A percentile compares a stretch with the other conserved stretches of the same genome.
These are phyloP conservation scores for Cyprinella venusta DNA, from an alignment of 2,797 vertebrate genomes.

Conservation along the genomic window DNA sequence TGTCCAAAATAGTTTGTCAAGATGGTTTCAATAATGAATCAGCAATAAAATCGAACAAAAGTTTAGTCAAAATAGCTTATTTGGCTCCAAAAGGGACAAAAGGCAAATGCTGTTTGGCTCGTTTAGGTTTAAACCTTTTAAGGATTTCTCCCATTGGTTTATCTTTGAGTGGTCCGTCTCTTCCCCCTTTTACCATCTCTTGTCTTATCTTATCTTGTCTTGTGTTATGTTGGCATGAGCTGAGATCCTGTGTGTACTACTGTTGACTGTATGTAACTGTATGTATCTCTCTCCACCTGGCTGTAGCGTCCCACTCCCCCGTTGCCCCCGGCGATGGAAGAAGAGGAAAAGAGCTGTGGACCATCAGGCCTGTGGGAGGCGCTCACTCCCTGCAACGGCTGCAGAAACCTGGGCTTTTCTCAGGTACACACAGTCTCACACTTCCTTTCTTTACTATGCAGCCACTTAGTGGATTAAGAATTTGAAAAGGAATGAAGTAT, in stretches of 20 bases:
- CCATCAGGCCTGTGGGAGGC: slow-evolving; percentile 94
- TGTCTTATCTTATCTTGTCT: neutral
- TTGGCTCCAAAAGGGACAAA: neutral
- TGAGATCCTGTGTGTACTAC: slow-evolving; percentile 1
- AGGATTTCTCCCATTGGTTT: neutral
- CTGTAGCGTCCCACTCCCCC: slow-evolving; percentile 83
- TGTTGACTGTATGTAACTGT: slow-evolving; percentile 25
- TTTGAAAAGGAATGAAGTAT: neutral
- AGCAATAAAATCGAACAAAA: neutral
- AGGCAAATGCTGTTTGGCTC: neutral
- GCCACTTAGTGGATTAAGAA: neutral
- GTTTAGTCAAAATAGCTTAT: neutral
- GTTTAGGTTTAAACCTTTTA: neutral
- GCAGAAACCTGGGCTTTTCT: slow-evolving; percentile 91
- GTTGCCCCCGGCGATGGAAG: slow-evolving; percentile 81
- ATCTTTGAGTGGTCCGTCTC: neutral
- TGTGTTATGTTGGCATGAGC: slow-evolving; percentile 10
- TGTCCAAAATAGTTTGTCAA: neutral
- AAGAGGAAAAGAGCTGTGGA: slow-evolving; percentile 89
- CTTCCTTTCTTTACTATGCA: neutral
- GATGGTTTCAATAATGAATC: neutral
- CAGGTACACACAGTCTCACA: slow-evolving; percentile 77
- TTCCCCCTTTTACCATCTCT: no score
- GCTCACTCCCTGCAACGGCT: slow-evolving; percentile 93
- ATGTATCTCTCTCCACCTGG: slow-evolving; percentile 49